These are phyloP conservation scores for Rhabdornis inornatus DNA, from an alignment of 2,113 vertebrate species.

Conservation along the genomic window DNA sequence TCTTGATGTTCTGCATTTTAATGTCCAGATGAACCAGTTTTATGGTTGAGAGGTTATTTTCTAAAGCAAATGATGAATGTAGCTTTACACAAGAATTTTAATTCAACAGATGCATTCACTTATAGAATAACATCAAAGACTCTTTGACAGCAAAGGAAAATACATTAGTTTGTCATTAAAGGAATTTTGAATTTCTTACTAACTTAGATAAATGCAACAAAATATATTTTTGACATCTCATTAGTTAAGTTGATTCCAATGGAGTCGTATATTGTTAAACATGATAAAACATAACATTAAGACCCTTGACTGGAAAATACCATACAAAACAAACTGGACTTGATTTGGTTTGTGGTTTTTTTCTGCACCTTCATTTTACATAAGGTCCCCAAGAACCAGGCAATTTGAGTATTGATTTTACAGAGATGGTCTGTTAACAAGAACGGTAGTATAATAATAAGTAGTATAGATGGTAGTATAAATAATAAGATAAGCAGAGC, in stretches of 20 bases:
- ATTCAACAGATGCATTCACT: constrained; percentile 28
- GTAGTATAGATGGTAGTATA: too few relatives aligned
- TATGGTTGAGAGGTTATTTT: constrained; percentile 11
- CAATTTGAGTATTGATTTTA: neutral
- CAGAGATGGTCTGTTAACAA: neutral
- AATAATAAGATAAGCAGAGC: neutral
- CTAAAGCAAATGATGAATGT: constrained; percentile 14
- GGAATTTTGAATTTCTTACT: constrained; percentile 48
- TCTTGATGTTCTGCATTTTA: neutral
- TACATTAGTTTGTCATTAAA: constrained; percentile 26
- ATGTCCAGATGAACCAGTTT: neutral
- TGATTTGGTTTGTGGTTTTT: neutral
- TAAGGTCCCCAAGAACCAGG: neutral
- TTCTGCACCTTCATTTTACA: neutral
- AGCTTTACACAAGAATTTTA: constrained; percentile 25
- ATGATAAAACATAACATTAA: neutral
- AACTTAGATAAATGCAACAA: constrained; percentile 70
- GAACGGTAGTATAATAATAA: neutral
- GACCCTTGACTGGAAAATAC: neutral
- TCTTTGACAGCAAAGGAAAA: constrained; percentile 31
- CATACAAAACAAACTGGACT: neutral
- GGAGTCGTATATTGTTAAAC: neutral
- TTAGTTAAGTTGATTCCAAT: constrained; percentile 46
- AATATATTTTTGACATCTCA: constrained; percentile 43
- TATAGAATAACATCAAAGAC: neutral